Evolutionary conservation across 1,140 invertebrate species (phyloP).

Genomic region (Lasaia peninsularis): DNA sequence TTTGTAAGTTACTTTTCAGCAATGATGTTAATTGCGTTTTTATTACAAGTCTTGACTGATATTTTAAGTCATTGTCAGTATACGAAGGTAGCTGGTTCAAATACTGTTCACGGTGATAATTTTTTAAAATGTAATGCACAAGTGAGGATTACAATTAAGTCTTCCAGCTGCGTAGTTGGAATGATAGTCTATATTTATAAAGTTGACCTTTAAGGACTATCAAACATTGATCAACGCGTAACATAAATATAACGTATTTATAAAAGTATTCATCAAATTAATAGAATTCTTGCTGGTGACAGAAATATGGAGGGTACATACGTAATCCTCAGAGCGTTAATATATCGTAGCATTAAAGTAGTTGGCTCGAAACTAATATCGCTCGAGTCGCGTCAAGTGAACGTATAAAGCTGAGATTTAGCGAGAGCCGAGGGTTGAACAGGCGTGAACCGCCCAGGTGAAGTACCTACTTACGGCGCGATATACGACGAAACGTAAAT

Average conservation of each 20-base stretch:
- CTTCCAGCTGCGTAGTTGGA: no score
- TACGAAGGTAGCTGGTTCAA: no score
- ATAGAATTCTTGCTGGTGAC: neutral
- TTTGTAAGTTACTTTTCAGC: no score
- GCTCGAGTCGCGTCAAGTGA: slow-evolving; percentile 73
- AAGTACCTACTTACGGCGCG: slow-evolving; percentile 73
- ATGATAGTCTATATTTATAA: no score
- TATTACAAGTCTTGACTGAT: no score
- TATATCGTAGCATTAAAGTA: slow-evolving; percentile 70
- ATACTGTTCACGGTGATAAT: no score
- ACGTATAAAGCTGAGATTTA: slow-evolving; percentile 77
- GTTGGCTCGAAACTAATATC: slow-evolving; percentile 74
- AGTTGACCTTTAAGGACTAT: no score
- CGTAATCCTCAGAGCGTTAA: slow-evolving; percentile 48
- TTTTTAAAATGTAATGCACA: no score
- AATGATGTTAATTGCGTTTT: no score
- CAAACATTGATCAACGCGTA: no score
- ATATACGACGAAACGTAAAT: slow-evolving; percentile 75
- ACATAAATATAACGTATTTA: neutral
- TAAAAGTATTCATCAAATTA: neutral
- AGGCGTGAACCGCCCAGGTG: slow-evolving; percentile 70
- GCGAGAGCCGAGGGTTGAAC: slow-evolving; percentile 65
- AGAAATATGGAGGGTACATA: slow-evolving; percentile 16
- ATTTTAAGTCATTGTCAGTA: no score
- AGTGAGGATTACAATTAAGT: no score